These are phyloP conservation scores for Perca schrenkii DNA, from an alignment of 2,113 vertebrate species.

Conservation along the genomic window DNA sequence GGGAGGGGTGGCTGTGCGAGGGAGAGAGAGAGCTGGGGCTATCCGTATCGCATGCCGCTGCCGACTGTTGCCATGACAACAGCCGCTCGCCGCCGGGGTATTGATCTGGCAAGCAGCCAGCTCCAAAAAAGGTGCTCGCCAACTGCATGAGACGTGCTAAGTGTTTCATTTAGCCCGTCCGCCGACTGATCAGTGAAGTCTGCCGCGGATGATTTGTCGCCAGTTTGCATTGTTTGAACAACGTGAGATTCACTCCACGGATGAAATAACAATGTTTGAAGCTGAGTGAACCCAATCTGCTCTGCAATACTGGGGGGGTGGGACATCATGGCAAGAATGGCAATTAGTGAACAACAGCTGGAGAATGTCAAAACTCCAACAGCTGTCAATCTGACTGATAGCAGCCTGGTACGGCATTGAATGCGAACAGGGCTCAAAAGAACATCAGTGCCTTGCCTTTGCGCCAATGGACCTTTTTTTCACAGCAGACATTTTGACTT, in stretches of 20 bases:
- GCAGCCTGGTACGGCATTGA: background rate
- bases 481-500: too few relatives aligned
- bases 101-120: conserved; percentile 53
- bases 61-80: conserved; percentile 74
- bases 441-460: background rate
- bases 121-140: conserved; percentile 57
- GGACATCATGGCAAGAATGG: background rate
- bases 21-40: background rate
- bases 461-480: background rate
- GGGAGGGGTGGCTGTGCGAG: background rate
- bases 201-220: background rate
- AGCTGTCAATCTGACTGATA: background rate
- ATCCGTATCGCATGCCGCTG: conserved; percentile 38
- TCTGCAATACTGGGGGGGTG: background rate
- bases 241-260: background rate
- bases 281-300: background rate
- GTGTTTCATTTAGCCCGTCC: conserved; percentile 53
- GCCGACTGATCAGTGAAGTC: background rate
- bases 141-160: conserved; percentile 52
- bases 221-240: conserved; percentile 10
- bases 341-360: background rate
- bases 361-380: background rate
- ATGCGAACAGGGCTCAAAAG: background rate
- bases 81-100: conserved; percentile 38
- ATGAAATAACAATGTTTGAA: background rate